These are phyloP conservation scores for Agapornis roseicollis DNA, from an alignment of 2,113 vertebrate species.

Conservation along the genomic window DNA sequence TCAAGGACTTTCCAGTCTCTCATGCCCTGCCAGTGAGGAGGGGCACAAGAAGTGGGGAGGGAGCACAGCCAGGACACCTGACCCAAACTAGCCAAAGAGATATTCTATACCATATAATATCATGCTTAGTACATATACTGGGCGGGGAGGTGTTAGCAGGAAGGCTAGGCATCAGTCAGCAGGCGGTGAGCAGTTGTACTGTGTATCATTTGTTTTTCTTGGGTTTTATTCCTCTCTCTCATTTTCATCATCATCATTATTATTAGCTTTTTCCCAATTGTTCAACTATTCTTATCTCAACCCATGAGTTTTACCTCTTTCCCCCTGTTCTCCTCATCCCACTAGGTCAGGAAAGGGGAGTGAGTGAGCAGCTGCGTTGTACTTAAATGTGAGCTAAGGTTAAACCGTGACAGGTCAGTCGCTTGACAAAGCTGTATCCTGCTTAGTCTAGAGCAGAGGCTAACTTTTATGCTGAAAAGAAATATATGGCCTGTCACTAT, in stretches of 20 bases:
- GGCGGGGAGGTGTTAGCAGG: background rate
- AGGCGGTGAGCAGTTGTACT: background rate
- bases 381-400: background rate
- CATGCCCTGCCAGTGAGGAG: background rate
- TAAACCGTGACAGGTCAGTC: background rate
- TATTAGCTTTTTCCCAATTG: background rate
- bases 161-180: background rate
- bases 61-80: background rate
- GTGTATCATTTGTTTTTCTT: background rate
- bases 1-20: background rate
- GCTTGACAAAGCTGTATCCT: background rate
- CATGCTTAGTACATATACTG: background rate
- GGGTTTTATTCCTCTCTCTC: background rate
- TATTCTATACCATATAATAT: background rate
- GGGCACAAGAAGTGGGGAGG: background rate
- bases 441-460: background rate
- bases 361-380: background rate
- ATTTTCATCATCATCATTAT: background rate
- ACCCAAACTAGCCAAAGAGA: background rate
- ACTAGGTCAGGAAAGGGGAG: background rate
- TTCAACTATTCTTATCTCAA: background rate
- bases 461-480: background rate
- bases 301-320: background rate
- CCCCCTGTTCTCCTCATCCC: background rate
- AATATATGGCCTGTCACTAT: background rate